phyloP scores from a whole-genome alignment of 2,113 vertebrate species.

The Melanocharis versteri region DNA sequence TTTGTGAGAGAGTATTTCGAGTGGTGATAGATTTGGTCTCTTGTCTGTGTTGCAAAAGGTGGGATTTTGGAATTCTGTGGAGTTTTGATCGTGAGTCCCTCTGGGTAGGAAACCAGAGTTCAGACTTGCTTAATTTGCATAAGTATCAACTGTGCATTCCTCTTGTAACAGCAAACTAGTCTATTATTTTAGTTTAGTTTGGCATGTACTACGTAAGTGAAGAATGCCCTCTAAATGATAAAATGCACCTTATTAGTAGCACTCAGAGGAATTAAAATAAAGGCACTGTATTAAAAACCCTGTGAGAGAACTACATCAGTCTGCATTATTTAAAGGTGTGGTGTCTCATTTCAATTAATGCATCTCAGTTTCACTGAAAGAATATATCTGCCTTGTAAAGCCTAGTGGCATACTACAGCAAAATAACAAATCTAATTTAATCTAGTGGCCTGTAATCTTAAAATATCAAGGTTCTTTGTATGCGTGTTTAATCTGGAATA shows the following conservation, averaged over 20 bases:
- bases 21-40: not conserved
- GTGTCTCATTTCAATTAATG: slow-evolving; percentile 70
- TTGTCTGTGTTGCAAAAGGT: not conserved
- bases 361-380: slow-evolving; percentile 69
- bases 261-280: slow-evolving; percentile 23
- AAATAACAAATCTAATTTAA: slow-evolving; percentile 14
- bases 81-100: not conserved
- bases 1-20: not conserved
- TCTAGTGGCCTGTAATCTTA: slow-evolving; percentile 27
- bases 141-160: not conserved
- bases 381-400: slow-evolving; percentile 20
- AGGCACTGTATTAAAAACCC: not conserved
- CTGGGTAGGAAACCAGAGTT: not conserved
- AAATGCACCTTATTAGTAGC: not conserved
- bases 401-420: slow-evolving; percentile 8
- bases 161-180: not conserved
- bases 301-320: not conserved
- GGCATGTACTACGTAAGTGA: not conserved
- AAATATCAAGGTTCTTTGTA: slow-evolving; percentile 51
- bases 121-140: not conserved
- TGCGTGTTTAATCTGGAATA: slow-evolving; percentile 15
- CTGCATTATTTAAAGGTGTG: slow-evolving; percentile 77
- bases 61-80: not conserved
- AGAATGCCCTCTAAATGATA: not conserved
- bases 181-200: not conserved